Conservation (phyloP, 2,113 vertebrate genomes). For the Spilogale gracilis region DNA sequence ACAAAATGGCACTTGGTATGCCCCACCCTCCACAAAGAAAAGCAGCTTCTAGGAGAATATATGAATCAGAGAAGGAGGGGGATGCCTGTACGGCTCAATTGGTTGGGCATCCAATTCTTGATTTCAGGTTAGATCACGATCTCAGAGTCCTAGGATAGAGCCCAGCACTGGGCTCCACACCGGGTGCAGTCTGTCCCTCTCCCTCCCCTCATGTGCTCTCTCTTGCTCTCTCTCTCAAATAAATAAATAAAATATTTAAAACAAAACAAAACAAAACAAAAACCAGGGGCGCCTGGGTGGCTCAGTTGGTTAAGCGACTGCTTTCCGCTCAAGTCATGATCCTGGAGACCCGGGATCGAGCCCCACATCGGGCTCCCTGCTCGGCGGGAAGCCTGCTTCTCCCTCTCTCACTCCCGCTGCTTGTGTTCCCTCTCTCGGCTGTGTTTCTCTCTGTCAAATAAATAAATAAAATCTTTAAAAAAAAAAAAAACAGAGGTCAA, state of each 20-base stretch:
- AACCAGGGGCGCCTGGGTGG: no score
- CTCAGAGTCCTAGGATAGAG: neutral
- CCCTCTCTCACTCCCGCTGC: no score
- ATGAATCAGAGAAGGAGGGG: neutral
- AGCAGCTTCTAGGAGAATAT: neutral
- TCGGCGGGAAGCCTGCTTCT: no score
- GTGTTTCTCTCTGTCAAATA: no score
- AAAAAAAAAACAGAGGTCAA: neutral
- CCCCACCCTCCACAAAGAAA: neutral
- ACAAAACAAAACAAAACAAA: neutral
- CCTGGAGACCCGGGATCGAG: no score
- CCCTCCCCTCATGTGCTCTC: neutral
- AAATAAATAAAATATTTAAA: neutral
- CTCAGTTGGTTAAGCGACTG: no score
- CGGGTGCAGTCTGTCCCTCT: neutral
- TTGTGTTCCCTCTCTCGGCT: no score
- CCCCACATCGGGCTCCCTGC: no score
- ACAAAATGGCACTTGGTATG: neutral
- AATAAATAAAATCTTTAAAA: neutral
- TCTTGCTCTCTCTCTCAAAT: neutral
- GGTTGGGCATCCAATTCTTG: neutral
- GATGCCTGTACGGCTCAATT: neutral
- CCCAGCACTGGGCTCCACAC: rapidly evolving
- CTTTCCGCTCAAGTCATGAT: no score
- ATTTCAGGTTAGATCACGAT: neutral